A percentile compares a stretch with the other conserved stretches of the same genome.
These are phyloP conservation scores for Vireo altiloquus DNA, from an alignment of 2,113 vertebrate genomes.

Conservation along the genomic window DNA sequence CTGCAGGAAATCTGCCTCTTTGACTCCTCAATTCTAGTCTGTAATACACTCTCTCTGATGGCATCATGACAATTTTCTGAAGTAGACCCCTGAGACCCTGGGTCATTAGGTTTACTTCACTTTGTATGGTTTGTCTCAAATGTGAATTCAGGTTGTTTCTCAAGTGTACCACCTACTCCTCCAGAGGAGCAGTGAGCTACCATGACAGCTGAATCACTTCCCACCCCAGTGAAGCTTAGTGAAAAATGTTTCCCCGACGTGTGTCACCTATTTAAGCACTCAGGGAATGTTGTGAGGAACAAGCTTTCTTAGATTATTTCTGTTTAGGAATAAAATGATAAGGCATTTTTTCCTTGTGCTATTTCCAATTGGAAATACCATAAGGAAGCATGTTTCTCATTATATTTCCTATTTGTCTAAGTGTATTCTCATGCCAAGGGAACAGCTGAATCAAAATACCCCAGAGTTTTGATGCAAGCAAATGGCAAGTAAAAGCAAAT, in stretches of 20 bases:
- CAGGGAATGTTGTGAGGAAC: not conserved
- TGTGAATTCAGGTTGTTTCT: not conserved
- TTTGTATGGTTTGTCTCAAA: not conserved
- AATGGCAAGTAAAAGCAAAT: slow-evolving; percentile 21
- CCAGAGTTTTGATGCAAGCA: slow-evolving; percentile 40
- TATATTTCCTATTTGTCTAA: slow-evolving; percentile 62
- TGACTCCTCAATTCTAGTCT: not conserved
- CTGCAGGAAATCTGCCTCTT: slow-evolving; percentile 2
- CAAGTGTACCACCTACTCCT: not conserved
- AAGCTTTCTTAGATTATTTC: slow-evolving; percentile 43
- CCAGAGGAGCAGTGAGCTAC: not conserved
- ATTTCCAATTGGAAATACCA: slow-evolving; percentile 64
- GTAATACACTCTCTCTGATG: not conserved
- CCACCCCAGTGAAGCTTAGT: not conserved
- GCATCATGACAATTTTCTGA: slow-evolving; percentile 2
- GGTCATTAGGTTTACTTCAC: slow-evolving; percentile 1
- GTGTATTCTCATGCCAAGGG: slow-evolving; percentile 25
- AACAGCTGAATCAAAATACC: slow-evolving; percentile 48
- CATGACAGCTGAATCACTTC: not conserved
- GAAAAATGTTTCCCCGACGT: accelerated
- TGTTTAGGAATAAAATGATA: slow-evolving; percentile 56
- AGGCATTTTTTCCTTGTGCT: slow-evolving; percentile 46
- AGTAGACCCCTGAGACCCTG: not conserved
- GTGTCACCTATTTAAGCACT: not conserved
- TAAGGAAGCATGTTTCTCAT: slow-evolving; percentile 56